These are phyloP conservation scores for Mantis religiosa DNA, from an alignment of 2,888 invertebrate genomes.

Conservation along the genomic window DNA sequence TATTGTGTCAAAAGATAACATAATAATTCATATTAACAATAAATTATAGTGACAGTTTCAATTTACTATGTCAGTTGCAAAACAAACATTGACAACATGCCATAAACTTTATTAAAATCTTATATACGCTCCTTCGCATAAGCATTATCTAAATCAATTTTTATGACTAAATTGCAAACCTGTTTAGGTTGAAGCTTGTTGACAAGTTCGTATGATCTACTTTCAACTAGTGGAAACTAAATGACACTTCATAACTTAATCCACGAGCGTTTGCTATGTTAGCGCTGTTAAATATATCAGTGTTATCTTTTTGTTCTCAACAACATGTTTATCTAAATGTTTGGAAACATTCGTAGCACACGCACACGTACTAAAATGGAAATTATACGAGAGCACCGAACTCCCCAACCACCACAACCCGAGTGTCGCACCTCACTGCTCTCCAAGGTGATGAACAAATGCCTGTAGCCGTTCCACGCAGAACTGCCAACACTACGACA, in stretches of 20 bases:
- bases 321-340: constrained; percentile 27
- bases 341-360: constrained; percentile 26
- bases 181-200: constrained; percentile 12
- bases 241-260: constrained; percentile 12
- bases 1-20: background rate
- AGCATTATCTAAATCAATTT: background rate
- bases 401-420: constrained; percentile 29
- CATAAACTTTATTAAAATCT: background rate
- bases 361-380: constrained; percentile 21
- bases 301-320: constrained; percentile 30
- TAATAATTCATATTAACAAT: background rate
- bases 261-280: constrained; percentile 1
- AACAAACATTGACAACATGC: background rate
- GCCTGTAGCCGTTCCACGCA: constrained; percentile 11
- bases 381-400: constrained; percentile 20
- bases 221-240: constrained; percentile 18
- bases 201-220: constrained; percentile 18
- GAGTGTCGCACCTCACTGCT: constrained; percentile 28
- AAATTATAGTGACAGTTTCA: background rate
- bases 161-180: background rate
- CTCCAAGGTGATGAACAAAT: constrained; percentile 27
- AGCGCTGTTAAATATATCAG: constrained; percentile 6
- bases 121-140: background rate
- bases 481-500: constrained; percentile 8
- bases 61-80: background rate